phyloP scores from a whole-genome alignment of 2,888 invertebrate species.

The Platycheirus albimanus region DNA sequence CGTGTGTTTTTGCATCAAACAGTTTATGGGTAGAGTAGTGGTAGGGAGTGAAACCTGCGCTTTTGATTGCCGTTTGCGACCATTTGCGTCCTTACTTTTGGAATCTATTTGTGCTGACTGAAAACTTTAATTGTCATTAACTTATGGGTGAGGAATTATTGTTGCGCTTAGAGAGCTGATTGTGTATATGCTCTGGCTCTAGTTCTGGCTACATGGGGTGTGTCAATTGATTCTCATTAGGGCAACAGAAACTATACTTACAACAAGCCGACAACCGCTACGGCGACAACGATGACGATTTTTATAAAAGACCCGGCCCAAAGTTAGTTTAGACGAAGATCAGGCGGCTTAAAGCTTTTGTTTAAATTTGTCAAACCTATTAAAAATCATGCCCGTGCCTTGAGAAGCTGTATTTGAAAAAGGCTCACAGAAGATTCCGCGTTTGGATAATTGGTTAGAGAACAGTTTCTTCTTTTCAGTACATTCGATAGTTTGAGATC shows the following conservation, averaged over 20 bases:
- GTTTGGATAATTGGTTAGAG: too few relatives aligned
- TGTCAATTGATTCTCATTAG: slow-evolving; percentile 62
- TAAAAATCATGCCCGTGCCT: background rate
- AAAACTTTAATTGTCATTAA: slow-evolving; percentile 71
- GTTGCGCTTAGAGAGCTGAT: slow-evolving; percentile 28
- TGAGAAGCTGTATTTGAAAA: background rate
- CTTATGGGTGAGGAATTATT: slow-evolving; percentile 61
- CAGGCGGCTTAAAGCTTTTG: background rate
- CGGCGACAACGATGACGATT: too few relatives aligned
- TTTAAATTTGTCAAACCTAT: background rate
- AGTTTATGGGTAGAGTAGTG: background rate
- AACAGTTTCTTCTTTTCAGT: too few relatives aligned
- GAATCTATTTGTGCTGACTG: slow-evolving; percentile 61
- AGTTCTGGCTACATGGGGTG: slow-evolving; percentile 49
- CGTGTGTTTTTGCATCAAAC: slow-evolving; percentile 33
- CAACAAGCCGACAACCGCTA: background rate
- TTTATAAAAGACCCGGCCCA: background rate
- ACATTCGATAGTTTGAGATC: too few relatives aligned
- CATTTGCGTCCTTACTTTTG: slow-evolving; percentile 55
- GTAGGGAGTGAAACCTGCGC: background rate
- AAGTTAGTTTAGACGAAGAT: background rate
- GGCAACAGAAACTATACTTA: slow-evolving; percentile 19
- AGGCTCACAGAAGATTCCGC: too few relatives aligned
- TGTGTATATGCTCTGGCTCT: slow-evolving; percentile 35
- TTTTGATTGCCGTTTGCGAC: slow-evolving; percentile 39